Base-by-base conservation (phyloP, 2,797 vertebrate species). In the Anguilla marmorata region DNA sequence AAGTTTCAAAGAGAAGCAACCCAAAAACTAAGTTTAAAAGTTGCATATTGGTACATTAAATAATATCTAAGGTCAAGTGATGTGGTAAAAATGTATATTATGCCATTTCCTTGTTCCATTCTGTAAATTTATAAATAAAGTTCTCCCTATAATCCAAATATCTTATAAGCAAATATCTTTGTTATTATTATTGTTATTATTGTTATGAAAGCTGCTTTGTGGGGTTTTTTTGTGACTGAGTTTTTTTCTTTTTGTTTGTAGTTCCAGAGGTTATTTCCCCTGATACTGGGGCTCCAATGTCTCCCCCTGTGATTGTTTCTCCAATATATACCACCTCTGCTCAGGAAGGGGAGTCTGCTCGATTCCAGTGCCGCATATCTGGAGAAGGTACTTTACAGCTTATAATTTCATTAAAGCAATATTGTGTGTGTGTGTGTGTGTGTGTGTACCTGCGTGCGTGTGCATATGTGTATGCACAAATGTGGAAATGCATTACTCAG, bases 201-300 rank as follows among this genome's bases (percentile, higher is more conserved):
- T n/a, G 5, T 5, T 3, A 7, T 58, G 2, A 19, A 56, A 56
- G 11, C 11, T 56, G 54, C 12, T 56, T 56, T 56, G 54, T 16
- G 11, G 12, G 41, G 3, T 58, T 52, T 87, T 33, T 85, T 90
- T 58, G 54, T 91, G 21, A 66, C 9, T 69, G 5, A 76, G 9
- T 30, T 76, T 16, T 12, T 41, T 79, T 41, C 1, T 19, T 5
- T 6, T 37, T 16, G 0, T 74, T 76, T 89, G 33, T 91, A 99
- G 98, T 99, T 91, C 97, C 97, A 76, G 98, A 99, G 94, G 96
- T 97, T 88, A 97, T 98, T 60, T 99, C 99, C 93, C 99, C 99
- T 0, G 98, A 98, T 90, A 95, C 96, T 0, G 97, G 97, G 88
- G 96, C 97, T 91, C 96, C 96, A 48, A 90, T 98, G 11, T 97